Base-by-base conservation (phyloP, 1,140 invertebrate species). In the Drosophila arizonae region DNA sequence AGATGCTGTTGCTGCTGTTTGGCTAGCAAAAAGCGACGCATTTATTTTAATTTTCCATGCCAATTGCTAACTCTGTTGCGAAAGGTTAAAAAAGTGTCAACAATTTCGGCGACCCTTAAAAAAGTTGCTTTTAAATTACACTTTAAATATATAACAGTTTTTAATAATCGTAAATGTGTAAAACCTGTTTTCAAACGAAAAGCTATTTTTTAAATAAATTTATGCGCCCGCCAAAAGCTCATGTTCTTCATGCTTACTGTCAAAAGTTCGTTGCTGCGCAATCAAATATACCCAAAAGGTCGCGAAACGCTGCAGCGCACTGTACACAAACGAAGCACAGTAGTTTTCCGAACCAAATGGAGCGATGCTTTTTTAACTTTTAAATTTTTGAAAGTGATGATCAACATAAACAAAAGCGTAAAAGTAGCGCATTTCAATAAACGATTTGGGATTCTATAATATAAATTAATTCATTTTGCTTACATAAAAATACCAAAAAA, bases 1-100 rank as follows among this genome's bases (percentile, higher is more conserved):
- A 39, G 45, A 52, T 41, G 11, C 17, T 39, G 33, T 5, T 13
- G 33, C 33, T 33, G 33, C 33, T 33, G 33, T 17, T 57, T 26
- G 9, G 8, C 39, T 17, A 2, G 55, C 55, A 57, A 43, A 43
- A 41, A 57, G 24, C 41, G 5, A 57, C 13, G 39, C 24, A 45
- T 28, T 45, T 57, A n/a, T 28, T 51, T 51, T 51, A 46, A 46
- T 51, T 51, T n/a, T 51, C 15, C 1, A 24, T 24, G 26, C 26
- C 50, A n/a, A 26, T 28, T 51, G 11, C 48, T 13, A 51, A 15
- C 48, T n/a, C 13, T 51, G 6, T 2, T 28, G 24, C 13, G 48
- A 11, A 28, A 51, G 13, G 48, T 6, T 6, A 51, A 28, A 51
- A 51, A 51, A 51, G 50, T 51, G 21, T 26, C 50, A 28, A 26